Base-by-base conservation (phyloP, 2,888 invertebrate species). In the Coleophora deauratella region DNA sequence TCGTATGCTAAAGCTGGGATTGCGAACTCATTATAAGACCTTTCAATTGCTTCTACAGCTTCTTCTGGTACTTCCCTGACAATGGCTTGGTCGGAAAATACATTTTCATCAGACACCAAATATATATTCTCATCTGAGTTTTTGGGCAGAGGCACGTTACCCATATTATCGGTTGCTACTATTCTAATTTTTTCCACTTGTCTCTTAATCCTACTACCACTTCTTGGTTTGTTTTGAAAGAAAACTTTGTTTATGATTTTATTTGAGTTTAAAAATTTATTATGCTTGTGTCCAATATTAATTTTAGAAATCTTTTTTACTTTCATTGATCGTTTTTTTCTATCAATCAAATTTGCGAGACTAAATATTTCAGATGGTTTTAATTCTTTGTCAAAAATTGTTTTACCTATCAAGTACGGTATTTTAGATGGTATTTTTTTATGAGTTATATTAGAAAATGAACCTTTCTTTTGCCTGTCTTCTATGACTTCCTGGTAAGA, bases 111-210 rank as follows among this genome's bases (percentile, higher is more conserved):
- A 0, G 78, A 72, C 2, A 73, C 53, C 27, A 74, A 39, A 46
- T 66, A 73, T 8, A 76, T 44, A 40, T 78, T 66, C 57, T 79
- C 78, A 31, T 64, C 63, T 0, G 74, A 69, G 15, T 60, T 51
- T 35, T 49, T 60, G 8, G 21, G 21, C 21, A 21, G 21, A 21
- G 21, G 21, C 21, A 21, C 21, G 13, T 9, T 9, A 12, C 1
- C 31, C 10, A 52, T 33, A n/a, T 41, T 42, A 43, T 76, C 75
- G 35, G 62, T 63, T 2, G 75, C 71, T 31, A 73, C 63, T 1
- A 78, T 71, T 52, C 71, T 62, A 43, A 81, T 73, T 52, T 76
- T 78, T 36, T 68, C 62, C 1, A 77, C 51, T 40, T 81, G 67
- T 1, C 82, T 57, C 49, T 82, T 84, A 46, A 21, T 4, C 21